phyloP scores from a whole-genome alignment of 2,888 invertebrate species.

The Erynnis tages region DNA sequence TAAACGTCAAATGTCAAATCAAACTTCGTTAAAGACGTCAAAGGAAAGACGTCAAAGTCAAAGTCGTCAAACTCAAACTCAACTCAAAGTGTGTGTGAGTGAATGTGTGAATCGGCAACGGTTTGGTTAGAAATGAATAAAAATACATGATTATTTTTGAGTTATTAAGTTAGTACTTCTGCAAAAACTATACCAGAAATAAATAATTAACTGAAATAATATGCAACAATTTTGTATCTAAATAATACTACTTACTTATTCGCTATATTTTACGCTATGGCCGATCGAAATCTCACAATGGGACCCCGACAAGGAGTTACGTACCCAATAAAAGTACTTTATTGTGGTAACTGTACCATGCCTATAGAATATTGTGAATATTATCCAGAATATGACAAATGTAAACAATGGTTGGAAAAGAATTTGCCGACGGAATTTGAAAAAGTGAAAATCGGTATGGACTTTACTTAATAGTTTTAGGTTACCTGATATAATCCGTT shows the following conservation, averaged over 20 bases:
- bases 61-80: too few species aligned
- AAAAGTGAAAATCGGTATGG: conserved; percentile 88
- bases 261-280: conserved; percentile 66
- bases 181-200: neutral
- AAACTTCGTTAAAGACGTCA: too few species aligned
- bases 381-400: conserved; percentile 98
- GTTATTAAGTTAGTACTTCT: neutral
- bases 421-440: conserved; percentile 97
- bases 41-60: too few species aligned
- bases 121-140: neutral
- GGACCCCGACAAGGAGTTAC: conserved; percentile 87
- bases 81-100: too few species aligned
- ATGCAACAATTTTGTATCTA: conserved; percentile 11
- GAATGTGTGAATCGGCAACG: too few species aligned
- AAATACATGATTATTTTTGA: neutral
- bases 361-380: conserved; percentile 99
- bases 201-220: neutral
- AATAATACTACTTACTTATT: too few species aligned
- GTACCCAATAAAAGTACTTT: conserved; percentile 92
- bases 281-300: conserved; percentile 80
- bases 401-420: conserved; percentile 97
- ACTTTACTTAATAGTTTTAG: conserved; percentile 21
- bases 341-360: conserved; percentile 97
- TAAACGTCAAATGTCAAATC: too few species aligned
- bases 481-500: conserved; percentile 29